Conservation (phyloP, 35 echinoderm and acorn worm species). For the Ptychodera flava region DNA sequence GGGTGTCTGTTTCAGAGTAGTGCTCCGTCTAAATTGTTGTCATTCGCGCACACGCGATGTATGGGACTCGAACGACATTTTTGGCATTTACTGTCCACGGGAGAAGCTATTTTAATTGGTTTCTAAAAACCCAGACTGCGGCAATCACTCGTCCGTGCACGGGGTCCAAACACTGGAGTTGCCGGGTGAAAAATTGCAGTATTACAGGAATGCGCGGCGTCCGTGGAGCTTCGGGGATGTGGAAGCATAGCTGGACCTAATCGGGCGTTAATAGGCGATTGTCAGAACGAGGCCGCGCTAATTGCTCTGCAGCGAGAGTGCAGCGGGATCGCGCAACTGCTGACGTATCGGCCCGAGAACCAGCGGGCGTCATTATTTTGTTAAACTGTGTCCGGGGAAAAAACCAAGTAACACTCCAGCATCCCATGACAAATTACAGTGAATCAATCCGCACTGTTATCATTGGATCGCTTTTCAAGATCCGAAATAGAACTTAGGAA, state of each 20-base stretch:
- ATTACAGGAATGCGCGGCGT: neutral
- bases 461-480: neutral
- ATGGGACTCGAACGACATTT: neutral
- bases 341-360: neutral
- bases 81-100: neutral
- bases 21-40: neutral
- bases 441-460: neutral
- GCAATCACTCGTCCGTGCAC: neutral
- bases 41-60: neutral
- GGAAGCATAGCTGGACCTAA: neutral
- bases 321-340: neutral
- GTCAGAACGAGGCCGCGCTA: neutral
- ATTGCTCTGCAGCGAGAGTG: neutral
- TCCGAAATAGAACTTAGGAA: neutral
- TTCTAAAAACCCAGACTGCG: neutral
- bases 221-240: neutral
- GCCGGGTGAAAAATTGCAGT: neutral
- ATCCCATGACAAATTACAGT: neutral
- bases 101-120: neutral
- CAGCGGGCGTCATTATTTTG: neutral
- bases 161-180: neutral
- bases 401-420: no score
- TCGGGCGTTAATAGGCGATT: neutral
- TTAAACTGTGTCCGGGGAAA: neutral
- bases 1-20: neutral